phyloP scores from a whole-genome alignment of 1,140 invertebrate genomes.

The Andrena cerasifolii region DNA sequence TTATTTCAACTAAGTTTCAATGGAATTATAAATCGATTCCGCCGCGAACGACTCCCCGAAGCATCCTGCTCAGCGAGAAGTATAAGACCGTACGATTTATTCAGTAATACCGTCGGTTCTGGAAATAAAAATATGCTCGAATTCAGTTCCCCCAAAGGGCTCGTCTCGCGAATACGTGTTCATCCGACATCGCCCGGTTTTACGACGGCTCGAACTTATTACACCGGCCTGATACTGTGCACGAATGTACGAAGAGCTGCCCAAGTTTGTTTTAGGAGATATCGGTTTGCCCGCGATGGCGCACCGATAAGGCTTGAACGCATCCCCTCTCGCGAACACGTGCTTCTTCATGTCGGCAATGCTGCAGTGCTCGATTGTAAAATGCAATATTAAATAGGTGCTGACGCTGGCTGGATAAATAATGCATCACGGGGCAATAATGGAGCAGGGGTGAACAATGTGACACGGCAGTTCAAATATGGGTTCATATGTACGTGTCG shows the following conservation, averaged over 20 bases:
- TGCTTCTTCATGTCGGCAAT: background rate
- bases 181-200: conserved; percentile 1
- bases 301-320: background rate
- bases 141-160: background rate
- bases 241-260: background rate
- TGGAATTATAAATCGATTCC: too few species aligned
- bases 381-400: conserved; percentile 13
- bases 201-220: conserved; percentile 17
- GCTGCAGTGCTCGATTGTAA: background rate
- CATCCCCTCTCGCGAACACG: background rate
- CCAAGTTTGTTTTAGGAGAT: conserved; percentile 20
- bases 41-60: too few species aligned
- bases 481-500: background rate
- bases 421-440: background rate
- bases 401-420: background rate
- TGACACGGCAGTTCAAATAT: background rate
- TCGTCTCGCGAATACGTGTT: background rate
- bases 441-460: background rate
- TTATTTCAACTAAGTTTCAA: too few species aligned
- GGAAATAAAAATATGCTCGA: background rate
- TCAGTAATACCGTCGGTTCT: background rate
- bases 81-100: too few species aligned
- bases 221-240: background rate
- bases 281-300: background rate
- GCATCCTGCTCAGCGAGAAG: too few species aligned